Base-by-base conservation (phyloP, 2,888 invertebrate species). In the Limulus polyphemus region DNA sequence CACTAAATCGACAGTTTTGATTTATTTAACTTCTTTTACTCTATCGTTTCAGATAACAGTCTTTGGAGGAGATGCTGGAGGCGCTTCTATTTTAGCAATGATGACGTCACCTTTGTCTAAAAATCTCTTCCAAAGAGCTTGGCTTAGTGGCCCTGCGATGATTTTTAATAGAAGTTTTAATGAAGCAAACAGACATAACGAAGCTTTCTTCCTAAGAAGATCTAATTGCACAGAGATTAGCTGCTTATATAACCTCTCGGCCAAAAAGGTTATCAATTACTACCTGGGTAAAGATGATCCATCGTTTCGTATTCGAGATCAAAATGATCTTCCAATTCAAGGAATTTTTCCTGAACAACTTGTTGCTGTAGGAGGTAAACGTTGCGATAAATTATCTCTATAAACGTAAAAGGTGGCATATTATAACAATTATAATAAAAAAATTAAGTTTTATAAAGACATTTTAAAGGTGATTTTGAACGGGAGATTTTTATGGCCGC, bases 251-350 rank as follows among this genome's bases (percentile, higher is more conserved):
- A 64, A 56, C 16, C 47, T 61, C 1, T 32, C 59, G 11, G 63
- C 68, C 5, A 57, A 67, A n/a, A 59, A 64, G 11, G 59, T 69
- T 12, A 62, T 67, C 10, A 49, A 61, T 13, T 52, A 63, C 0
- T 68, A 66, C 50, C 50, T 69, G 4, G 72, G 72, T 66, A 65
- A 69, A 48, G 68, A 69, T 47, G 73, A 71, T 59, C 71, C 72
- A 7, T 69, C 69, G 47, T 74, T 72, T 71, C 63, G 64, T 10
- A 71, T 71, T 65, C 55, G 64, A 12, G 73, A 73, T 56, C 71
- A 70, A 59, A 65, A 68, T 46, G 70, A 69, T 59, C 64, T 73
- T 10, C 74, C 74, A 0, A 68, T 69, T 48, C 63, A 67, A 32
- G 69, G 69, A 12, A 69, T 69, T 14, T 68, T 64, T 51, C 65